Base-by-base conservation (phyloP, 2,888 invertebrate genomes). In the Acrobasis consociella region DNA sequence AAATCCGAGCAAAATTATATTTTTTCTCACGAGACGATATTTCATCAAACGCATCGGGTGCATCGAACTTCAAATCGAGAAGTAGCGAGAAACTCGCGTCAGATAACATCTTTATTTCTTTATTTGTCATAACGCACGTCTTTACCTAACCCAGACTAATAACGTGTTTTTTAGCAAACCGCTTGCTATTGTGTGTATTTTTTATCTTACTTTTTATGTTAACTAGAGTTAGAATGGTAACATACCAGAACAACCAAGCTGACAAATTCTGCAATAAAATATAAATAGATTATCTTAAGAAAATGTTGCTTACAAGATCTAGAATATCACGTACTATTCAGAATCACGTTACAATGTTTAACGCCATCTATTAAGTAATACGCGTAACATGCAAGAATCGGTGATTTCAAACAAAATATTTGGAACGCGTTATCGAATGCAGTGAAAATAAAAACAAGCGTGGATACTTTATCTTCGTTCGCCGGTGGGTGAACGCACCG, bases 401-500 rank as follows among this genome's bases (percentile, higher is more conserved):
- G 15, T 61, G 46, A 61, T 22, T 53, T 42, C n/a, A 42, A 52
- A 60, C 52, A 53, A 52, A 60, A 60, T 52, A 61, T 61, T 53
- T 49, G 61, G 49, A 37, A 53, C 49, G 42, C 13, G 42, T 53
- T 61, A 61, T 61, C 53, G 53, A 31, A 42, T 46, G 61, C 53
- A 53, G 53, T 53, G 53, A 61, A 85, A 88, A 87, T 86, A 88
- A 85, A 87, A 82, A 83, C 75, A 53, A 53, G 22, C 49, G 46
- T 62, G 53, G 53, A 46, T 49, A 49, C 10, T 53, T 86, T 81
- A 85, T 83, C 77, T 83, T 75, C 72, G 75, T 74, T 74, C 70
- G 76, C 77, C 71, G 81, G 69, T 77, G 82, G 90, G 89, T 92
- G 89, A 91, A 92, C 86, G 92, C 83, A 87, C 91, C 81, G 79